These are phyloP conservation scores for Panzeria rudis DNA, from an alignment of 2,888 invertebrate species.

Conservation along the genomic window DNA sequence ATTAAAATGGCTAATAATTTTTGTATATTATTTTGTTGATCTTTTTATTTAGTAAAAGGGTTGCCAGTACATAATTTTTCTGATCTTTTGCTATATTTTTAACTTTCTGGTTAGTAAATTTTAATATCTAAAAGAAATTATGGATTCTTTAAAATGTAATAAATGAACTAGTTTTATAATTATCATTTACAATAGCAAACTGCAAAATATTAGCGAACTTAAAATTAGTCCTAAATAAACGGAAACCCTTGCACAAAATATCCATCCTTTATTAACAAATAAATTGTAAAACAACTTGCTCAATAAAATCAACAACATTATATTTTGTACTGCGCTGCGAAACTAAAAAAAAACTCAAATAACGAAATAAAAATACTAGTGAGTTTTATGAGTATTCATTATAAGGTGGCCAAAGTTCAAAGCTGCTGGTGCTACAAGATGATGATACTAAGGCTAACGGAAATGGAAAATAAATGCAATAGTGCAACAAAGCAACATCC, in stretches of 20 bases:
- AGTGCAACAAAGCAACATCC: slow-evolving; percentile 31
- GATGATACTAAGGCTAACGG: slow-evolving; percentile 69
- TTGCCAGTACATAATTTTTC: slow-evolving; percentile 47
- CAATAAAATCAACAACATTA: slow-evolving; percentile 69
- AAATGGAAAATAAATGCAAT: slow-evolving; percentile 54
- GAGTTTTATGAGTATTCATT: slow-evolving; percentile 69
- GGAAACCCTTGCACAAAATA: slow-evolving; percentile 43
- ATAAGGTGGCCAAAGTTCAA: slow-evolving; percentile 72
- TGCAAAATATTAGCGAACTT: not conserved
- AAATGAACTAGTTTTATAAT: no score
- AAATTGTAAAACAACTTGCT: slow-evolving; percentile 70
- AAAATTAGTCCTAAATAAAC: not conserved
- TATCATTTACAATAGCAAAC: not conserved
- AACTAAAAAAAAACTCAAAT: slow-evolving; percentile 18
- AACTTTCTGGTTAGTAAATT: not conserved
- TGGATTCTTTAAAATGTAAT: no score
- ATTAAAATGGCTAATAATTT: slow-evolving; percentile 70
- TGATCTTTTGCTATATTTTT: not conserved
- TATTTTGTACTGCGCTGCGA: slow-evolving; percentile 46
- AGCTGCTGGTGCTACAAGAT: slow-evolving; percentile 71
- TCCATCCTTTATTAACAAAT: slow-evolving; percentile 29
- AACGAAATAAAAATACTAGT: slow-evolving; percentile 64
- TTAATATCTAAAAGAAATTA: no score
- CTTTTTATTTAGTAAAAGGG: slow-evolving; percentile 18
- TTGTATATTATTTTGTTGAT: not conserved